A percentile compares a stretch with the other conserved stretches of the same genome.
phyloP scores from a whole-genome alignment of 2,888 invertebrate genomes.

The Mystacides longicornis region DNA sequence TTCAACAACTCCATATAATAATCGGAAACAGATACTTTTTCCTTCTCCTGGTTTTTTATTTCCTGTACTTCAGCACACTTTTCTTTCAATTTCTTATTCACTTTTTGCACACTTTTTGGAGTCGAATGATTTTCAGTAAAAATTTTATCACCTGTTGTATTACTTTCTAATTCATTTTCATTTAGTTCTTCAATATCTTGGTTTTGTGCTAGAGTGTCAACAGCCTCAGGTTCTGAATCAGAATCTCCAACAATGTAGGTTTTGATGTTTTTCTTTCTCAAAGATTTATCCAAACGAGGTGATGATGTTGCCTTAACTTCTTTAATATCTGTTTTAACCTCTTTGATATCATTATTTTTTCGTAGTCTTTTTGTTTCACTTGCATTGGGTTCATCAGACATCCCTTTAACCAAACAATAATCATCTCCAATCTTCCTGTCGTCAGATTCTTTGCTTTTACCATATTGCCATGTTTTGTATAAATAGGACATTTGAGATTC shows the following conservation, averaged over 20 bases:
- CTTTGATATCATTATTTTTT: slow-evolving; percentile 26
- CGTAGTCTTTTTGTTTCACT: slow-evolving; percentile 23
- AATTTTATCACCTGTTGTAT: neutral
- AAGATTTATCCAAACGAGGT: slow-evolving; percentile 38
- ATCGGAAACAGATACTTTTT: slow-evolving; percentile 25
- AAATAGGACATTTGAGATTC: slow-evolving; percentile 42
- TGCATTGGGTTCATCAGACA: slow-evolving; percentile 21
- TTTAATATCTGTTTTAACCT: slow-evolving; percentile 8
- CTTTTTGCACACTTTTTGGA: neutral
- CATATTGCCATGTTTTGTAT: slow-evolving; percentile 44
- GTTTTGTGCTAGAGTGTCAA: neutral
- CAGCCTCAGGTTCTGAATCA: slow-evolving; percentile 33
- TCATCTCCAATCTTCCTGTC: slow-evolving; percentile 27
- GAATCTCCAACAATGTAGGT: slow-evolving; percentile 39
- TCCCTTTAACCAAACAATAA: slow-evolving; percentile 36
- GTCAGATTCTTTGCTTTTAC: slow-evolving; percentile 37
- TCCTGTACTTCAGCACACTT: slow-evolving; percentile 1
- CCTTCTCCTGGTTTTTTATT: slow-evolving; percentile 10
- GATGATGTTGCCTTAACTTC: slow-evolving; percentile 15
- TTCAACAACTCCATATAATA: slow-evolving; percentile 39
- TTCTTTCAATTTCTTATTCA: neutral
- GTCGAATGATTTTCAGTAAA: too few species aligned
- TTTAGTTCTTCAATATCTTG: neutral
- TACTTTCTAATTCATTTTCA: neutral
- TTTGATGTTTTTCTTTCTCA: slow-evolving; percentile 35